Evolutionary conservation across 1,140 invertebrate genomes (phyloP).

Genomic region (Heliconius congener): DNA sequence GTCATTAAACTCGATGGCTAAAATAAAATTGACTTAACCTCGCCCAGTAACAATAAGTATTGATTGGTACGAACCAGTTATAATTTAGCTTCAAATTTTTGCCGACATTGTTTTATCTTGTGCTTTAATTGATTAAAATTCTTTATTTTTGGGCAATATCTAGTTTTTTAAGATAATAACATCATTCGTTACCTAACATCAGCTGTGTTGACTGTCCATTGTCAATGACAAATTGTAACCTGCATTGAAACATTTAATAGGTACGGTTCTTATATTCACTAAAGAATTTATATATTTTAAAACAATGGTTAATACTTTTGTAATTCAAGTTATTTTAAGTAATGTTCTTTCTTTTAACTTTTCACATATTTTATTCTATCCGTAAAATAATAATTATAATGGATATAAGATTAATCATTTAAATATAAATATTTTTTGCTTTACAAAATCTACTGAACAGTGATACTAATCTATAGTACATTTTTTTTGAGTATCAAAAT

Average conservation of each 20-base stretch:
- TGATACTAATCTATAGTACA: too few species aligned
- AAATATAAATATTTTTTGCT: too few species aligned
- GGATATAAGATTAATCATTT: too few species aligned
- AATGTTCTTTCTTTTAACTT: too few species aligned
- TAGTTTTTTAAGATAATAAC: conserved; percentile 3
- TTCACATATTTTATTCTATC: too few species aligned
- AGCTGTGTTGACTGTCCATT: conserved; percentile 13
- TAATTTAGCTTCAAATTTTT: conserved; percentile 13
- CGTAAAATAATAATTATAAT: too few species aligned
- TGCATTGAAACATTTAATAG: conserved; percentile 9
- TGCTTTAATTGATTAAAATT: not conserved
- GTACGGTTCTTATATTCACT: not conserved
- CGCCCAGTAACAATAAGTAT: conserved; percentile 35
- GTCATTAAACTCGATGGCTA: conserved; percentile 19
- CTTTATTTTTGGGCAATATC: not conserved
- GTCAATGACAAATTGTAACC: conserved; percentile 24
- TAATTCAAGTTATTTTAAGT: not conserved
- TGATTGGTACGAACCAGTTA: conserved; percentile 43
- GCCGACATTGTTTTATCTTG: conserved; percentile 8
- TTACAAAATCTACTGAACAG: too few species aligned
- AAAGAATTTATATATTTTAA: not conserved
- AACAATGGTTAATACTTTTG: not conserved
- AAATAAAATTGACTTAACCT: conserved; percentile 27
- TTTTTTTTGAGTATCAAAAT: too few species aligned
- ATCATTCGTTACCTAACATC: conserved; percentile 23